Percentiles rank a stretch among this genome's conserved stretches.
Evolutionary conservation across 2,888 invertebrate species (phyloP).

Genomic region (Acrobeloides nanus): DNA sequence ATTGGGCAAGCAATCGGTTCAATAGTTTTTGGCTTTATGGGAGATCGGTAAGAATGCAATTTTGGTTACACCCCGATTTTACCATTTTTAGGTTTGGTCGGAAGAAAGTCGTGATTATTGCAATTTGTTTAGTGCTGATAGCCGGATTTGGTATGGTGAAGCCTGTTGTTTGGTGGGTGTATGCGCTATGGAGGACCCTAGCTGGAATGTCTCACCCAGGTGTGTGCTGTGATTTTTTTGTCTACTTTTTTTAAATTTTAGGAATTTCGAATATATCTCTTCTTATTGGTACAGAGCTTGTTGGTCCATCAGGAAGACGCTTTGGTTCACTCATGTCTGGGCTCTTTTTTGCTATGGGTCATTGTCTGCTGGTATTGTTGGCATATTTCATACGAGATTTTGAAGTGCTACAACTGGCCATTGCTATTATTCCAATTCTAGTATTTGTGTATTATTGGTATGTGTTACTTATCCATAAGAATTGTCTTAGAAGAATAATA

Average conservation of each 20-base stretch:
- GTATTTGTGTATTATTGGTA: slow-evolving; percentile 46
- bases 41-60: slow-evolving; percentile 29
- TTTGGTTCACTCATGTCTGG: slow-evolving; percentile 53
- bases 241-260: too few relatives aligned
- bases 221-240: too few relatives aligned
- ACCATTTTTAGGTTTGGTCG: slow-evolving; percentile 65
- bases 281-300: slow-evolving; percentile 60
- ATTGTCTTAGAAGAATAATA: too few relatives aligned
- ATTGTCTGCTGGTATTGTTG: slow-evolving; percentile 38
- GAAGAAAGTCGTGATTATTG: slow-evolving; percentile 66
- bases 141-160: slow-evolving; percentile 69
- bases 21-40: slow-evolving; percentile 43
- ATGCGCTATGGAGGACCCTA: slow-evolving; percentile 66
- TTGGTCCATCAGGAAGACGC: slow-evolving; percentile 54
- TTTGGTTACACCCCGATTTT: slow-evolving; percentile 1
- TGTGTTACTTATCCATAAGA: too few relatives aligned
- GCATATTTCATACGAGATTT: slow-evolving; percentile 44
- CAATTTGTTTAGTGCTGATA: slow-evolving; percentile 67
- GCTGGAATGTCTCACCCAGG: too few relatives aligned
- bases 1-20: slow-evolving; percentile 47
- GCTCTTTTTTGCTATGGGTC: slow-evolving; percentile 54
- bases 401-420: slow-evolving; percentile 37
- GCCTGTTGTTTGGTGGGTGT: slow-evolving; percentile 66
- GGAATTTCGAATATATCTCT: slow-evolving; percentile 74
- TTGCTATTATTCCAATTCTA: slow-evolving; percentile 39